Conservation (phyloP, 2,888 invertebrate genomes). For the Caenorhabditis virilis region DNA sequence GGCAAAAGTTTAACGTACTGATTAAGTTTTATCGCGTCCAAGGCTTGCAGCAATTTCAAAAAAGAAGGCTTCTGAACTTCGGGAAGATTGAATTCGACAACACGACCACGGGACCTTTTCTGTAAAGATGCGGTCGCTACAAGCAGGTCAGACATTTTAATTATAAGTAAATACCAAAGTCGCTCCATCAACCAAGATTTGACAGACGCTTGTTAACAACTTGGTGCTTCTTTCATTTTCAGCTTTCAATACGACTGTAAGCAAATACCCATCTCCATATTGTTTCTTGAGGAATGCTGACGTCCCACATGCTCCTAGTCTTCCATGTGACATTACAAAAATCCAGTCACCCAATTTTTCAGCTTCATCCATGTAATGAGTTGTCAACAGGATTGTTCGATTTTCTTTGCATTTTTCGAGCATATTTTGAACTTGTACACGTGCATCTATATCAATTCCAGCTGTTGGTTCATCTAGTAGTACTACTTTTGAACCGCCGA, state of each 20-base stretch:
- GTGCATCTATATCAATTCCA: constrained; percentile 52
- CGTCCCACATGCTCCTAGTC: constrained; percentile 54
- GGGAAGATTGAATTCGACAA: constrained; percentile 45
- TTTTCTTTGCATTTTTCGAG: constrained; percentile 47
- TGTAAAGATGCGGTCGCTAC: no score
- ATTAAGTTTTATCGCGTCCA: constrained; percentile 53
- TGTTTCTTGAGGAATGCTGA: constrained; percentile 56
- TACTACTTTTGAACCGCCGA: constrained; percentile 52
- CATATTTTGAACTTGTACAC: constrained; percentile 45
- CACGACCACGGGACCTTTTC: constrained; percentile 31
- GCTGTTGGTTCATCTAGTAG: constrained; percentile 62
- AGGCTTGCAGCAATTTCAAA: constrained; percentile 43
- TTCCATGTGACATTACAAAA: constrained; percentile 62
- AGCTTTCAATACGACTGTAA: constrained; percentile 47
- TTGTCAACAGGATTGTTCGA: constrained; percentile 62
- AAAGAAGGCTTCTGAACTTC: constrained; percentile 23
- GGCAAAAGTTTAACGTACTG: no score
- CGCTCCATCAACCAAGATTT: background rate
- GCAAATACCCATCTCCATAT: constrained; percentile 57
- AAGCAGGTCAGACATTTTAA: background rate
- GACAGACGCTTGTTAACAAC: background rate
- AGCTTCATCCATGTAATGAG: constrained; percentile 67
- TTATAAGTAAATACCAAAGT: background rate
- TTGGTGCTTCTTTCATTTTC: constrained; percentile 1
- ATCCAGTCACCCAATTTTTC: constrained; percentile 63